Conservation (phyloP, 2,888 invertebrate genomes). For the Elysia crispata region DNA sequence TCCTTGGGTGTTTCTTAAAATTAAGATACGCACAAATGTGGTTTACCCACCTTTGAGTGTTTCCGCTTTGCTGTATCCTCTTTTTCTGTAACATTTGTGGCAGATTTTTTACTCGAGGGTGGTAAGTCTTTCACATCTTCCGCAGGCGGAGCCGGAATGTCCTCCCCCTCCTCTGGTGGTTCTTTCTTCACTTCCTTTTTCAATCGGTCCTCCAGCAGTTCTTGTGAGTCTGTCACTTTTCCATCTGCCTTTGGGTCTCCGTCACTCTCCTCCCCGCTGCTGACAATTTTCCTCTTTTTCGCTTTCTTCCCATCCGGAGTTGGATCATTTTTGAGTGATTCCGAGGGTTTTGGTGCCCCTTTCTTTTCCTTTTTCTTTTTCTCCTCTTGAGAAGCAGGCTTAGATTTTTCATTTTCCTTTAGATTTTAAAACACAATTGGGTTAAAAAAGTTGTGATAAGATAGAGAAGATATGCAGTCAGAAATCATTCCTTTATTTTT, state of each 20-base stretch:
- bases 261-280: slow-evolving; percentile 29
- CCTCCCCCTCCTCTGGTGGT: not conserved
- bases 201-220: not conserved
- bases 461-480: too few relatives aligned
- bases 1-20: too few relatives aligned
- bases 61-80: slow-evolving; percentile 34
- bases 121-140: too few relatives aligned
- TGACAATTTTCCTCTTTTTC: slow-evolving; percentile 42
- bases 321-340: slow-evolving; percentile 43
- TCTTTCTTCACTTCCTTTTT: slow-evolving; percentile 40
- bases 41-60: slow-evolving; percentile 27
- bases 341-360: slow-evolving; percentile 47
- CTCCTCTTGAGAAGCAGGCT: slow-evolving; percentile 19
- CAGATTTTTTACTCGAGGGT: not conserved
- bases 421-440: too few relatives aligned
- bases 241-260: slow-evolving; percentile 25
- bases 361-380: slow-evolving; percentile 52
- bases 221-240: not conserved
- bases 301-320: slow-evolving; percentile 30
- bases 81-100: slow-evolving; percentile 22
- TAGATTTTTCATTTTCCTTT: slow-evolving; percentile 22
- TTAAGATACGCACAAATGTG: not conserved
- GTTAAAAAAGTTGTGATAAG: too few relatives aligned
- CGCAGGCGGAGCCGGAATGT: not conserved
- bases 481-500: too few relatives aligned